Base-by-base conservation (phyloP, 2,113 vertebrate species). In the Progne subis region DNA sequence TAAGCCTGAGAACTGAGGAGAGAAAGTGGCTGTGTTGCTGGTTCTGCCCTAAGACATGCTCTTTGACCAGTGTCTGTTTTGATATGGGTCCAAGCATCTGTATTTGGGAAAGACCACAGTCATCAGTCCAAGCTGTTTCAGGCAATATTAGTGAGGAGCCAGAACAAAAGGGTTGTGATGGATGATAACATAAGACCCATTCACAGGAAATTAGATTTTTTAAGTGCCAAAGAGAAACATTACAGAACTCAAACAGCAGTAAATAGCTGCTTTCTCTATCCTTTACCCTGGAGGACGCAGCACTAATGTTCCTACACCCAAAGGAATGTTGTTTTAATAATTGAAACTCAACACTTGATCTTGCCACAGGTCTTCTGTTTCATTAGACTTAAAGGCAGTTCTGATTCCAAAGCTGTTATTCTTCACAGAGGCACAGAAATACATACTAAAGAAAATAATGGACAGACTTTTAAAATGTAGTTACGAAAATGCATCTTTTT, bases 151-250 rank as follows among this genome's bases (percentile, higher is more conserved):
- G 52, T 47, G 44, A 94, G 79, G 5, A 96, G 17, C 69, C 70
- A 86, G 70, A 39, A 86, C 52, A 88, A 92, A 95, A 93, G 59
- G 24, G 6, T 44, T 44, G 64, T 94, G 77, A 85, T 94, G 41
- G 32, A 92, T 93, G 83, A 69, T 91, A 95, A 86, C 28, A 78
- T 37, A 74, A 39, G 34, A 53, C 31, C 63, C 8, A 4, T 91
- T 95, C 63, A 84, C 78, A 96, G 82, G 80, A 97, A 94, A 97
- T 95, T 75, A 86, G 56, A 91, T 94, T 94, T 95, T 92, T 91
- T 83, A 69, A 77, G 70, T 86, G 80, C 60, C 57, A 50, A 93
- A 64, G 46, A 89, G 75, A 94, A 96, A 77, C 8, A 52, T 47
- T 86, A 81, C 26, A 69, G 76, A 86, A 72, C 46, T 43, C 77